phyloP scores from a whole-genome alignment of 1,140 invertebrate genomes.

The Nebria ingens region DNA sequence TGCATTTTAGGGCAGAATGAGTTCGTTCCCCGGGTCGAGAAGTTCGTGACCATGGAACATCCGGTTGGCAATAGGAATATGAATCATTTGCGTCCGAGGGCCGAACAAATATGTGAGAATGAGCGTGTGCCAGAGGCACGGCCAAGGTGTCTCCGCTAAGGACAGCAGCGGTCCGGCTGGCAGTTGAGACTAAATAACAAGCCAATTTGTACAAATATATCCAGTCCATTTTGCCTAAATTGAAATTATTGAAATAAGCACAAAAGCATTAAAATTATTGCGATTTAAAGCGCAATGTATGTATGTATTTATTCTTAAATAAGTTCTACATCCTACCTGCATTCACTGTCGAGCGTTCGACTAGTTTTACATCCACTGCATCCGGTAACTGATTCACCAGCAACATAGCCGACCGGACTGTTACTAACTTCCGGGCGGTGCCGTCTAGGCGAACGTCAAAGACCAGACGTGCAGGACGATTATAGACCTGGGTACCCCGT shows the following conservation, averaged over 20 bases:
- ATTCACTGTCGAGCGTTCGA: conserved; percentile 35
- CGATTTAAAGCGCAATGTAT: neutral
- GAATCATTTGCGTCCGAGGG: conserved; percentile 27
- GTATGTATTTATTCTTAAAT: conserved; percentile 3
- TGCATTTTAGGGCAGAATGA: conserved; percentile 40
- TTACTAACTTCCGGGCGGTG: conserved; percentile 88
- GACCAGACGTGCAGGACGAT: conserved; percentile 57
- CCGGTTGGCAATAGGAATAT: conserved; percentile 48
- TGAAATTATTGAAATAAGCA: no score
- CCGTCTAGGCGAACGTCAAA: conserved; percentile 85
- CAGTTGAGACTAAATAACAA: conserved; percentile 20
- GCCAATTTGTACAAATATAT: no score
- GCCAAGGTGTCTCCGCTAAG: conserved; percentile 39
- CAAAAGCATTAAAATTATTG: neutral
- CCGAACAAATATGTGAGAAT: conserved; percentile 47
- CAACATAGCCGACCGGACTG: conserved; percentile 81
- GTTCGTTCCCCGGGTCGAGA: conserved; percentile 44
- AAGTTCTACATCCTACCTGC: conserved; percentile 14
- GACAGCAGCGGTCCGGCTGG: conserved; percentile 24
- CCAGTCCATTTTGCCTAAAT: neutral
- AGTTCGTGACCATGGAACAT: conserved; percentile 55
- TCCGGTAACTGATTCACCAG: conserved; percentile 68
- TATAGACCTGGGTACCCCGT: conserved; percentile 16
- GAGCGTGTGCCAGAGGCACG: conserved; percentile 51
- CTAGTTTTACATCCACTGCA: conserved; percentile 58